Conservation (phyloP, 2,888 invertebrate genomes). For the Pseudoips prasinana region DNA sequence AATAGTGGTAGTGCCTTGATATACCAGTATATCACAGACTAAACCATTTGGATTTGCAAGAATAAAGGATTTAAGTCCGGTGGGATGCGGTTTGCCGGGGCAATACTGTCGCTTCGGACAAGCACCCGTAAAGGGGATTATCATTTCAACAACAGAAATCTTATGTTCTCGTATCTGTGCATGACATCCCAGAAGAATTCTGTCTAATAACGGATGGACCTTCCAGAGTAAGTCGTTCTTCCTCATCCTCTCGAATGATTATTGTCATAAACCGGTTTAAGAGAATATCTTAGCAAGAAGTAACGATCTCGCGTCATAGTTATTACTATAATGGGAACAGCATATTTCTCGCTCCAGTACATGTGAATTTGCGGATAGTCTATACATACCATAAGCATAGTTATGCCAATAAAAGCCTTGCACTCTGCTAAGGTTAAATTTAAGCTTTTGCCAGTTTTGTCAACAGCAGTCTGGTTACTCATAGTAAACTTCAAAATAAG, state of each 20-base stretch:
- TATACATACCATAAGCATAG: constrained; percentile 3
- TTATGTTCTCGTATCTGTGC: constrained; percentile 1
- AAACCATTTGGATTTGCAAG: constrained; percentile 1
- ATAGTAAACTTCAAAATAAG: neutral
- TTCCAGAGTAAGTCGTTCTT: constrained; percentile 8
- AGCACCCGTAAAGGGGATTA: constrained; percentile 2
- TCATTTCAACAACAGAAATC: constrained; percentile 3
- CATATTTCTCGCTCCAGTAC: constrained; percentile 9
- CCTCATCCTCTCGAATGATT: constrained; percentile 1
- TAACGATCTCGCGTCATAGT: constrained; percentile 8
- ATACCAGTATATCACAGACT: constrained; percentile 1
- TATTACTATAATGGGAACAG: constrained; percentile 6
- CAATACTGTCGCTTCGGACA: constrained; percentile 1
- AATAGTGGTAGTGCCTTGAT: constrained; percentile 5
- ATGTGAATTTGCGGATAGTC: constrained; percentile 2
- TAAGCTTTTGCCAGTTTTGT: constrained; percentile 1
- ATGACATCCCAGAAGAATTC: constrained; percentile 3
- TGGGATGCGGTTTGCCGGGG: constrained; percentile 2
- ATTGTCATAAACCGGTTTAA: constrained; percentile 9
- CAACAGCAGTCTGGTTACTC: constrained; percentile 1
- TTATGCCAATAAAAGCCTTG: neutral
- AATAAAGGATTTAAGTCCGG: constrained; percentile 2
- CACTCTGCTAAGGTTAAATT: neutral
- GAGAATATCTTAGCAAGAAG: constrained; percentile 2
- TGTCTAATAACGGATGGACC: constrained; percentile 5